Percentiles rank a stretch among this genome's conserved stretches.
Evolutionary conservation across 2,797 vertebrate genomes (phyloP).

Genomic region (Lemur catta): DNA sequence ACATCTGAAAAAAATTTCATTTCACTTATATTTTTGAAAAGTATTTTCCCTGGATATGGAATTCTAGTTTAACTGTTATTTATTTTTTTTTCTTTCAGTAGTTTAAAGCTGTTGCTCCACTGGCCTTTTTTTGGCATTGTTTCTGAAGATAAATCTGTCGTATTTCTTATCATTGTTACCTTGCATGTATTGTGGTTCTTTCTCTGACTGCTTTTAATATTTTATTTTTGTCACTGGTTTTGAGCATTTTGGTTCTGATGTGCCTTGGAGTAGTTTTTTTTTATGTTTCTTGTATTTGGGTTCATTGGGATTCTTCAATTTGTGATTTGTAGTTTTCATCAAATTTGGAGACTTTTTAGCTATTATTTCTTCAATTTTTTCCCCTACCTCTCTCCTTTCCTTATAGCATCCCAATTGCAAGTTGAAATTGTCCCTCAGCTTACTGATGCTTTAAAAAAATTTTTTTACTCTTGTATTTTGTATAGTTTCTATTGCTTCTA

Average conservation of each 20-base stretch:
- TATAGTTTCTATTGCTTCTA: not conserved
- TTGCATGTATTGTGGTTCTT: not conserved
- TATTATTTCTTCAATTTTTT: not conserved
- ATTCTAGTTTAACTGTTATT: not conserved
- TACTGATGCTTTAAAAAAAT: not conserved
- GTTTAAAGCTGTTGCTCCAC: not conserved
- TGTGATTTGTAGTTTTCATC: not conserved
- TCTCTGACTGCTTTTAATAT: not conserved
- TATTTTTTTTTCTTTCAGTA: not conserved
- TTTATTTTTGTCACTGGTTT: not conserved
- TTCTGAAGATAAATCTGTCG: not conserved
- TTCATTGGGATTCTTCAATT: not conserved
- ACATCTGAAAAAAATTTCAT: not conserved
- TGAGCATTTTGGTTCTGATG: not conserved
- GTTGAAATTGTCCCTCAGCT: not conserved
- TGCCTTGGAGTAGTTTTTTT: not conserved
- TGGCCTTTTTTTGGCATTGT: not conserved
- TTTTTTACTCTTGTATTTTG: not conserved
- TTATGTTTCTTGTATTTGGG: not conserved
- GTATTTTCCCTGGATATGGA: not conserved
- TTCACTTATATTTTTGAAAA: not conserved
- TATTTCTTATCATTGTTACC: not conserved
- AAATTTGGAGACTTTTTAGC: not conserved
- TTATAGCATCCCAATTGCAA: not conserved
- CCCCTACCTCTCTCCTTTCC: not conserved